phyloP scores from a whole-genome alignment of 2,113 vertebrate genomes.

The Promerops cafer region DNA sequence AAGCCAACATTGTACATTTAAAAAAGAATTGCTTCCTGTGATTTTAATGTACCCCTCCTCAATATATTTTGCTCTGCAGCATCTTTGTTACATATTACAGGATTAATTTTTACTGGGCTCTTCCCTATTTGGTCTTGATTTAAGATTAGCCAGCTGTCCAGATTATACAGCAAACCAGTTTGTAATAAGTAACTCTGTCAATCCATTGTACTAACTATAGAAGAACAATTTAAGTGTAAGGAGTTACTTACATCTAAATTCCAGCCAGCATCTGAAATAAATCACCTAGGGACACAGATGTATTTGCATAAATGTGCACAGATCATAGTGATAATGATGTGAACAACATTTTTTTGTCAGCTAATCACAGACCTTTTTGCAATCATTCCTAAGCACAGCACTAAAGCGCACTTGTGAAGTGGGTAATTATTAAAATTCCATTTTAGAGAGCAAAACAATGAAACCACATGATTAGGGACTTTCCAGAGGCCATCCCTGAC shows the following conservation, averaged over 20 bases:
- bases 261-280: background rate
- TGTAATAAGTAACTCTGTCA: background rate
- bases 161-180: background rate
- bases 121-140: background rate
- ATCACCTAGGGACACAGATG: background rate
- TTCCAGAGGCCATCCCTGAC: constrained; percentile 6
- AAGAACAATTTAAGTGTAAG: background rate
- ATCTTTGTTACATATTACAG: background rate
- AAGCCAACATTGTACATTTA: background rate
- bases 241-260: background rate
- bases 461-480: constrained; percentile 20
- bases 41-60: background rate
- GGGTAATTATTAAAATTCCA: constrained; percentile 8
- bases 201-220: background rate
- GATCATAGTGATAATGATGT: constrained; percentile 3
- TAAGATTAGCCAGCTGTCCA: background rate
- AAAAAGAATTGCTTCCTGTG: background rate
- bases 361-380: background rate
- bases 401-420: background rate
- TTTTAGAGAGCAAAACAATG: constrained; percentile 12
- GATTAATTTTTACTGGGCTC: background rate
- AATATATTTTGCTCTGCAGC: background rate
- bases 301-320: constrained; percentile 17
- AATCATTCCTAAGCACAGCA: background rate
- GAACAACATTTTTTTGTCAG: background rate